Evolutionary conservation across 2,797 vertebrate genomes (phyloP).

Genomic region (Sebastes hubbsi): DNA sequence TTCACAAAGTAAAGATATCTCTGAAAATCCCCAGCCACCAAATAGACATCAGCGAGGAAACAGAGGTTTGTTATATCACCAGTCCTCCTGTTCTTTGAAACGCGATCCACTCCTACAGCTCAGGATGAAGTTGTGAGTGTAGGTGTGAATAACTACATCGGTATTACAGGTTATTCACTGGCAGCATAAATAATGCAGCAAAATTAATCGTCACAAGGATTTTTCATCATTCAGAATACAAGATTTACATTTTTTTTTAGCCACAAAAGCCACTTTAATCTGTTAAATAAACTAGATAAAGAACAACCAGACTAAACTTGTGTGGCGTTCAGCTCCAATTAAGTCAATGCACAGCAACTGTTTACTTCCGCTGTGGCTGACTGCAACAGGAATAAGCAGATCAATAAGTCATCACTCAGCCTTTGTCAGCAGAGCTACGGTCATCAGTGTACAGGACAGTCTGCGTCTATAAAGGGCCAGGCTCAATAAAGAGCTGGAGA

Average conservation of each 20-base stretch:
- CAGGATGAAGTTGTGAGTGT: constrained; percentile 18
- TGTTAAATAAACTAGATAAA: background rate
- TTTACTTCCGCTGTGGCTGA: constrained; percentile 8
- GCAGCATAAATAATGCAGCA: background rate
- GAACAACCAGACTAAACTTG: background rate
- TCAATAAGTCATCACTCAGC: constrained; percentile 71
- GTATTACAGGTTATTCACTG: background rate
- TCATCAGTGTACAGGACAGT: constrained; percentile 37
- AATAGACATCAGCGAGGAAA: constrained; percentile 17
- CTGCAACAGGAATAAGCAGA: constrained; percentile 24
- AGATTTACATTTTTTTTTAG: background rate
- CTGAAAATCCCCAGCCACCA: constrained; percentile 4
- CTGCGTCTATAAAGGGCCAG: constrained; percentile 31
- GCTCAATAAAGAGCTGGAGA: constrained; percentile 37
- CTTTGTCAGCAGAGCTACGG: constrained; percentile 39
- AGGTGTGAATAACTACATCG: constrained; percentile 25
- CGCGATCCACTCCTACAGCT: constrained; percentile 8
- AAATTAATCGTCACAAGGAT: background rate
- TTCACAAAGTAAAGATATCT: constrained; percentile 11
- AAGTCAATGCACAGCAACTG: background rate
- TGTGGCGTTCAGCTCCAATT: background rate
- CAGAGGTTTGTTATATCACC: constrained; percentile 30
- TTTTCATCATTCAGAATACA: background rate
- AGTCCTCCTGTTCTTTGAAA: constrained; percentile 1
- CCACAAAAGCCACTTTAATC: background rate